These are phyloP conservation scores for Aurelia coerulea DNA, from an alignment of 30 jellyfish, hydroid and myxozoan genomes.

Conservation along the genomic window DNA sequence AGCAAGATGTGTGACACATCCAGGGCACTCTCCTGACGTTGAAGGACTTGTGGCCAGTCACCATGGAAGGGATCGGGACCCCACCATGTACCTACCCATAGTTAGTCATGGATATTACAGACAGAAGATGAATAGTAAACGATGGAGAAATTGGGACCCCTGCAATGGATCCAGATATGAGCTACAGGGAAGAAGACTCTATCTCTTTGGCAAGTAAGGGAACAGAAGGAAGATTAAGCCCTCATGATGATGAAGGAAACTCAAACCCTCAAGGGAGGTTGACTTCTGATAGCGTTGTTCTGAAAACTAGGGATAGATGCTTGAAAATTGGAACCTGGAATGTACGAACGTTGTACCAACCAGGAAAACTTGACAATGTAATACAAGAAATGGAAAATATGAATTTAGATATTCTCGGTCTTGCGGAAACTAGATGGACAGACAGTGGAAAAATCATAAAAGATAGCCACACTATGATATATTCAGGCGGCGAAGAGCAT, in stretches of 20 bases:
- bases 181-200: slow-evolving; percentile 14
- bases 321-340: too few relatives aligned
- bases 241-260: neutral
- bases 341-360: neutral
- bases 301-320: too few relatives aligned
- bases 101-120: neutral
- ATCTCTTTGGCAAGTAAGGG: neutral
- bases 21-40: slow-evolving; percentile 2
- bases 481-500: too few relatives aligned
- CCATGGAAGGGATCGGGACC: slow-evolving; percentile 24
- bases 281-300: too few relatives aligned
- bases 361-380: slow-evolving; percentile 2
- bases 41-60: slow-evolving; percentile 3
- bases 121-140: neutral
- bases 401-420: slow-evolving; percentile 22
- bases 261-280: too few relatives aligned
- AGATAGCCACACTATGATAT: too few relatives aligned
- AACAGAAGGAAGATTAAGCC: neutral
- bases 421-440: slow-evolving; percentile 8
- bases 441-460: slow-evolving; percentile 1
- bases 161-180: slow-evolving; percentile 6
- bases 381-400: slow-evolving; percentile 7
- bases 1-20: slow-evolving; percentile 25
- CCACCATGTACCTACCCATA: slow-evolving; percentile 12
- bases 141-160: slow-evolving; percentile 5